Evolutionary conservation across 2,113 vertebrate genomes (phyloP).

Genomic region (Hippocampus abdominalis): DNA sequence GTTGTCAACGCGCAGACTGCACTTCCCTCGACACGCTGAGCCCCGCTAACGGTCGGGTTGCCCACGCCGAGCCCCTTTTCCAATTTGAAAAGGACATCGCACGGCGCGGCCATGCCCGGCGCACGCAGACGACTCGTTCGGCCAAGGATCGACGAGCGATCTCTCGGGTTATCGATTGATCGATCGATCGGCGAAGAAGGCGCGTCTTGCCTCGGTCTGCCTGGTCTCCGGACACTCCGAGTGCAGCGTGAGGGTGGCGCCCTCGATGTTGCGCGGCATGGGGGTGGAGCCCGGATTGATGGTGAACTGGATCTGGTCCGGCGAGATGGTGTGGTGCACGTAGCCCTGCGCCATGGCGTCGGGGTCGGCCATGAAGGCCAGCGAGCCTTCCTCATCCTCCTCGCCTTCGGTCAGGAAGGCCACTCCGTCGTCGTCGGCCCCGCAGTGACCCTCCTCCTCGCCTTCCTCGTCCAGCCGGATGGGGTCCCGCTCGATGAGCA

Average conservation of each 20-base stretch:
- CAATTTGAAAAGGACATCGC: too few species aligned
- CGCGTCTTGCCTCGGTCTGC: constrained; percentile 82
- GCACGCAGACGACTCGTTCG: too few species aligned
- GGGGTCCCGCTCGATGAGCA: constrained; percentile 95
- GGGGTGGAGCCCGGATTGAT: constrained; percentile 97
- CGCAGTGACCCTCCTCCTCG: constrained; percentile 84
- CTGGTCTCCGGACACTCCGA: constrained; percentile 98
- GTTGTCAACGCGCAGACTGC: too few species aligned
- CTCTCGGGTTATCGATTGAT: too few species aligned
- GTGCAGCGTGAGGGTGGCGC: constrained; percentile 93
- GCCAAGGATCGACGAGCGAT: too few species aligned
- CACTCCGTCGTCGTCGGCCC: constrained; percentile 78
- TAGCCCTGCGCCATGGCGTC: constrained; percentile 98
- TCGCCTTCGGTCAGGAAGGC: constrained; percentile 86
- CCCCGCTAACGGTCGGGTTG: too few species aligned
- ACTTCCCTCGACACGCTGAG: too few species aligned
- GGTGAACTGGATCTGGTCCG: constrained; percentile 95
- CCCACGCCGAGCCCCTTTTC: too few species aligned
- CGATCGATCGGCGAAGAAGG: too few species aligned
- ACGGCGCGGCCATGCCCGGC: too few species aligned
- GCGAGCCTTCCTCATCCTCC: constrained; percentile 74
- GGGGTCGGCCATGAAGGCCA: constrained; percentile 85
- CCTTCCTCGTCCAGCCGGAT: constrained; percentile 81
- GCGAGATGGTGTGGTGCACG: constrained; percentile 96
- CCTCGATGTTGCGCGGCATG: constrained; percentile 98